Base-by-base conservation (phyloP, 1,140 invertebrate species). In the Euura lappo region DNA sequence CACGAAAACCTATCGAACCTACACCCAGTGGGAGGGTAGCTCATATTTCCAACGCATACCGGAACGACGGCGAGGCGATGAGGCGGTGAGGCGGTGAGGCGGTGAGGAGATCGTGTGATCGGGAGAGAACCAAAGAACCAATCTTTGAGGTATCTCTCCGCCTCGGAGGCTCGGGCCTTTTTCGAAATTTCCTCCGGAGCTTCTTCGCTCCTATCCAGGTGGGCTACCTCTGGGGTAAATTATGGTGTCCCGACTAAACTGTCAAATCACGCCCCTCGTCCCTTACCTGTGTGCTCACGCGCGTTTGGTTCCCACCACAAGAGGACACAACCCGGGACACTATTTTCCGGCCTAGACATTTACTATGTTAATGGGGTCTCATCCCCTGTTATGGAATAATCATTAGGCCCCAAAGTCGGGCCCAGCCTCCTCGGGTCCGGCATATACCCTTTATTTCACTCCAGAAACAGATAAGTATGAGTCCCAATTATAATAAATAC, bases 401-500 rank as follows among this genome's bases (percentile, higher is more conserved):
- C 76, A 76, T 79, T 78, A 75, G 68, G 44, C 45, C 65, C 71
- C 2, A 8, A 28, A 42, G 28, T 42, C 28, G 44, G 28, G 67
- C 44, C 8, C 66, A 28, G 5, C 45, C 43, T 64, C 45, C 65
- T 10, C 28, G 28, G 28, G 6, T 72, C 5, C 64, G 28, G 28
- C 28, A 28, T 28, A 28, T 28, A 28, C 28, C 66, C 77, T 79
- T 78, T 80, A 82, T 81, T 79, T 81, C 76, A 80, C 77, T 75
- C 75, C 65, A 73, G 72, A 77, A 76, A 79, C 75, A 77, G 77
- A 83, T 81, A 84, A 81, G 80, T 80, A 79, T 76, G 75, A 78
- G 77, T 75, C 75, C 81, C 81, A 82, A 84, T 84, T 80, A 83
- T 83, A 82, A 84, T 84, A 83, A 84, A 84, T 82, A 83, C 79